Base-by-base conservation (phyloP, 2,113 vertebrate genomes). In the Neodon shergylaensis region DNA sequence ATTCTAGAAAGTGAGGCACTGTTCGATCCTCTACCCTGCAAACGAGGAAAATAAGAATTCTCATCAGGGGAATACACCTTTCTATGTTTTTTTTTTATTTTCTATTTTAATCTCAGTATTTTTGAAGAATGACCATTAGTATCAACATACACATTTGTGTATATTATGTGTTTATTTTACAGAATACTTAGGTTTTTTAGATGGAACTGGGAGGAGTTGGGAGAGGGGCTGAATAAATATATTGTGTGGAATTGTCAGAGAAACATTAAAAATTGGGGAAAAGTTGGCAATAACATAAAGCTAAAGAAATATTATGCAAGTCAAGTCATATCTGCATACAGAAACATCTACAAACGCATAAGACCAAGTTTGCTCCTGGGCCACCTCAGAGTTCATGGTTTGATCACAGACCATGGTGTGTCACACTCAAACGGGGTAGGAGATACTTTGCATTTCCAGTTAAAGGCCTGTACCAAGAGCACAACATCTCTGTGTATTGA, bases 381-480 rank as follows among this genome's bases (percentile, higher is more conserved):
- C 92, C 16, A 42, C 16, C 12, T 84, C 49, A 31, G 22, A 84
- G n/a, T 42, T 58, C 10, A 33, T 13, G n/a, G 79, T 24, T 72
- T 74, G 42, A 84, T 3, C 36, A n/a, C 1, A 21, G 44, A 77
- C 22, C 24, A 26, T 61, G 47, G 10, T 47, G 44, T 72, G 47
- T 92, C 72, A 82, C 63, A 78, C 9, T 24, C 11, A 14, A 63
- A 91, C 39, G 9, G 4, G 19, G 13, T 78, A 52, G 26, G 78
- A 89, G 19, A 91, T 17, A 68, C 17, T 61, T 33, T 91, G 21
- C 31, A 90, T 84, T 95, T 93, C 63, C 44, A 87, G 65, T 72
- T 65, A 83, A 85, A 94, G 26, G 73, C 33, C 31, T 47, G 39
- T 3, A 83, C 3, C 21, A 77, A 92, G 36, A 65, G 86, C 61